These are phyloP conservation scores for Peromyscus leucopus DNA, from an alignment of 2,113 vertebrate species.

Conservation along the genomic window DNA sequence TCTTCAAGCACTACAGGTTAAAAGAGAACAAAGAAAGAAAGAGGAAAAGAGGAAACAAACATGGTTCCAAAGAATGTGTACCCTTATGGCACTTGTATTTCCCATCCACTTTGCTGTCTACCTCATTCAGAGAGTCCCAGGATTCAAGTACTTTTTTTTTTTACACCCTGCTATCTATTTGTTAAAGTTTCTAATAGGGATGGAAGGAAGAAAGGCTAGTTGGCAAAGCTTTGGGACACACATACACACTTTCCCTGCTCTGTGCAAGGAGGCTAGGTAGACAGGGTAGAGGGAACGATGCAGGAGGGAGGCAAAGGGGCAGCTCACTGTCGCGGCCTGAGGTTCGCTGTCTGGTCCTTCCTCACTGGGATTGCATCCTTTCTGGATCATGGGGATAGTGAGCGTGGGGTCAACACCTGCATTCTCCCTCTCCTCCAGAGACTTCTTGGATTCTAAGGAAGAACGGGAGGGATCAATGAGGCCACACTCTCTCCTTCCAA, in stretches of 20 bases:
- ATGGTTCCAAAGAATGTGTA: not conserved
- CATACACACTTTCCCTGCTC: not conserved
- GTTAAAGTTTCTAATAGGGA: slow-evolving; percentile 40
- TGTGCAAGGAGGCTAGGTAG: not conserved
- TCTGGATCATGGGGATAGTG: slow-evolving; percentile 92
- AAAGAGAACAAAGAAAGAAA: too few species aligned
- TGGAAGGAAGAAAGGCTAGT: not conserved
- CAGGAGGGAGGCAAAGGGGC: not conserved
- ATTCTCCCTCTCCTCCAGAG: slow-evolving; percentile 90
- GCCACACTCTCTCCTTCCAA: slow-evolving; percentile 32
- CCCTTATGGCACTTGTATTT: slow-evolving; percentile 18
- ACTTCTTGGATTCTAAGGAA: slow-evolving; percentile 91
- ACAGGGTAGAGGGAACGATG: not conserved
- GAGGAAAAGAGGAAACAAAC: not conserved
- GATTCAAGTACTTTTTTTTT: slow-evolving; percentile 25
- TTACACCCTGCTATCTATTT: not conserved
- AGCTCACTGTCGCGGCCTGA: slow-evolving; percentile 80
- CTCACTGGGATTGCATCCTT: slow-evolving; percentile 88
- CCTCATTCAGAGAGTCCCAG: slow-evolving; percentile 33
- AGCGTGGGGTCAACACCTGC: slow-evolving; percentile 85
- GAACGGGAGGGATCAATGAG: slow-evolving; percentile 69
- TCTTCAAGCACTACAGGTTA: not conserved
- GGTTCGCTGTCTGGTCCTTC: slow-evolving; percentile 89
- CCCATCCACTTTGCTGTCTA: not conserved
- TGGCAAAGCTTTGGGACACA: not conserved